Conservation (phyloP, 1,140 invertebrate genomes). For the Trachelipus rathkii region DNA sequence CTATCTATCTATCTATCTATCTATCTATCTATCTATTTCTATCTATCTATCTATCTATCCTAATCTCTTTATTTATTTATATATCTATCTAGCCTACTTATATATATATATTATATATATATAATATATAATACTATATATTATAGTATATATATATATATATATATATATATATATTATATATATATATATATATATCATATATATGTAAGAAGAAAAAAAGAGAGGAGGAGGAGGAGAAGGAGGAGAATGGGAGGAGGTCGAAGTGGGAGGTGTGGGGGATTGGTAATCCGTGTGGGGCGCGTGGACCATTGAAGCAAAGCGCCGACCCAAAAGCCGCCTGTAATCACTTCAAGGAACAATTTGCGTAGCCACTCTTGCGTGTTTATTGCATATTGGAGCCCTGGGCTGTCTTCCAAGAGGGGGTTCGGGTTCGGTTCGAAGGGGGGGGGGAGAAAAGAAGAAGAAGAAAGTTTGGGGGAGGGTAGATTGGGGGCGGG, state of each 20-base stretch:
- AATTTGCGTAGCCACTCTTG: slow-evolving; percentile 34
- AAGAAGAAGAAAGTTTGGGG: not conserved
- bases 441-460: not conserved
- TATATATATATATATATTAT: no score
- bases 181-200: no score
- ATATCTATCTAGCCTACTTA: no score
- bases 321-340: slow-evolving; percentile 25
- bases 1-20: no score
- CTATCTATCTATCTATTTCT: no score
- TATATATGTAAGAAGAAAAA: no score
- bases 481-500: not conserved
- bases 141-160: no score
- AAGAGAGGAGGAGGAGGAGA: no score
- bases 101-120: no score
- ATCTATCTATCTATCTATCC: no score
- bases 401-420: slow-evolving; percentile 13
- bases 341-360: slow-evolving; percentile 44
- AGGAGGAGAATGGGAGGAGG: not conserved
- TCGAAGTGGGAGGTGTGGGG: not conserved
- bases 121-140: no score
- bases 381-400: slow-evolving; percentile 34
- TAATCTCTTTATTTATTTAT: no score
- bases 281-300: not conserved
- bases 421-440: not conserved
- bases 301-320: not conserved